Conservation (phyloP, 2,888 invertebrate genomes). For the Acleris literana region DNA sequence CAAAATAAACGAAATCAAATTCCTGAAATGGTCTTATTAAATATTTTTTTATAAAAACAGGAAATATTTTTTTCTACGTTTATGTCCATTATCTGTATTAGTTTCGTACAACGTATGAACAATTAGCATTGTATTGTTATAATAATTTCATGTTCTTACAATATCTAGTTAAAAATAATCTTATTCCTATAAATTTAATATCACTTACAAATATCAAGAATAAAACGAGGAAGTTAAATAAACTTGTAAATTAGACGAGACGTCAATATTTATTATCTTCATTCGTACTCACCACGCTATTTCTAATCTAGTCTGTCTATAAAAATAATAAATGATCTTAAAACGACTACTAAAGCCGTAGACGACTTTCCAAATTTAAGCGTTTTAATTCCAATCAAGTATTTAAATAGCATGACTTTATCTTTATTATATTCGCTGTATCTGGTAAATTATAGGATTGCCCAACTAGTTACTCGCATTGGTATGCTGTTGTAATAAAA, state of each 20-base stretch:
- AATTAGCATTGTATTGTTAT: too few relatives aligned
- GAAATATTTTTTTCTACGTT: too few relatives aligned
- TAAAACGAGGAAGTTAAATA: background rate
- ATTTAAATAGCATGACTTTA: slow-evolving; percentile 27
- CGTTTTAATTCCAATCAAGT: slow-evolving; percentile 23
- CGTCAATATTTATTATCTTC: background rate
- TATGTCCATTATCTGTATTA: too few relatives aligned
- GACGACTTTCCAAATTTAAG: slow-evolving; percentile 20
- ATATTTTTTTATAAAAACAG: too few relatives aligned
- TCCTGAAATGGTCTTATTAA: too few relatives aligned
- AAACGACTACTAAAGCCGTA: slow-evolving; percentile 2
- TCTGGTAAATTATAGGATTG: slow-evolving; percentile 33
- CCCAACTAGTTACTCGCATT: slow-evolving; percentile 24
- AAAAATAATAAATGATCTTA: slow-evolving; percentile 21
- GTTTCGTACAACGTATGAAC: too few relatives aligned
- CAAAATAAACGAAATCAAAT: too few relatives aligned
- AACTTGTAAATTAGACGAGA: background rate
- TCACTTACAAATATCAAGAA: too few relatives aligned
- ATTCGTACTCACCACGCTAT: background rate
- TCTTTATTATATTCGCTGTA: slow-evolving; percentile 30
- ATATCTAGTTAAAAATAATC: too few relatives aligned
- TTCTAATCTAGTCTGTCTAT: slow-evolving; percentile 15
- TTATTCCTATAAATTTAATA: too few relatives aligned
- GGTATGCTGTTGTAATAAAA: slow-evolving; percentile 17
- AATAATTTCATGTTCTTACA: too few relatives aligned